phyloP scores from a whole-genome alignment of 1,140 invertebrate species.

The Lasaia peninsularis region DNA sequence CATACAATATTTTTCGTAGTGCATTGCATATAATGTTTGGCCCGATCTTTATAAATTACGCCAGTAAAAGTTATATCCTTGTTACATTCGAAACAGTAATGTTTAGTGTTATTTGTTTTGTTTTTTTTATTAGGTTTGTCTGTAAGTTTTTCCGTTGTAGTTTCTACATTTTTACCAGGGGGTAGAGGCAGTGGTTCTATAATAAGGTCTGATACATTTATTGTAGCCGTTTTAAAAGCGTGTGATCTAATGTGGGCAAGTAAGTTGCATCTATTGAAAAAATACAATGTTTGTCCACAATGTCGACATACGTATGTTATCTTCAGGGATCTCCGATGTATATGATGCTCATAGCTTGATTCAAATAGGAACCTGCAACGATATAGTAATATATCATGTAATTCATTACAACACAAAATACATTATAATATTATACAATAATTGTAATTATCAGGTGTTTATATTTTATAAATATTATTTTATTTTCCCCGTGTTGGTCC shows the following conservation, averaged over 20 bases:
- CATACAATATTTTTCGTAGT: slow-evolving; percentile 34
- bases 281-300: slow-evolving; percentile 45
- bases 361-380: slow-evolving; percentile 63
- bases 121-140: not conserved
- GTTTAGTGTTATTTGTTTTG: slow-evolving; percentile 18
- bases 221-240: slow-evolving; percentile 61
- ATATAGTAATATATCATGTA: not conserved
- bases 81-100: slow-evolving; percentile 51
- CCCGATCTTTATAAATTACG: slow-evolving; percentile 42
- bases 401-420: not conserved
- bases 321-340: slow-evolving; percentile 60
- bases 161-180: slow-evolving; percentile 8
- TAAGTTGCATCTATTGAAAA: slow-evolving; percentile 66
- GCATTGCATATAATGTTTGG: slow-evolving; percentile 50
- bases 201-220: slow-evolving; percentile 60
- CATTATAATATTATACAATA: too few relatives aligned
- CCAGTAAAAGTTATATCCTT: slow-evolving; percentile 31
- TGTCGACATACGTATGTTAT: slow-evolving; percentile 59
- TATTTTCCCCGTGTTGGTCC: too few relatives aligned
- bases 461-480: too few relatives aligned
- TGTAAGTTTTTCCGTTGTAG: not conserved
- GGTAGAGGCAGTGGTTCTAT: slow-evolving; percentile 51
- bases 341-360: slow-evolving; percentile 59
- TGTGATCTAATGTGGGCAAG: slow-evolving; percentile 66
- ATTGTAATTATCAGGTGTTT: too few relatives aligned